Percentiles rank a stretch among this genome's conserved stretches.
phyloP scores from a whole-genome alignment of 2,797 vertebrate species.

The Sphenodon punctatus region DNA sequence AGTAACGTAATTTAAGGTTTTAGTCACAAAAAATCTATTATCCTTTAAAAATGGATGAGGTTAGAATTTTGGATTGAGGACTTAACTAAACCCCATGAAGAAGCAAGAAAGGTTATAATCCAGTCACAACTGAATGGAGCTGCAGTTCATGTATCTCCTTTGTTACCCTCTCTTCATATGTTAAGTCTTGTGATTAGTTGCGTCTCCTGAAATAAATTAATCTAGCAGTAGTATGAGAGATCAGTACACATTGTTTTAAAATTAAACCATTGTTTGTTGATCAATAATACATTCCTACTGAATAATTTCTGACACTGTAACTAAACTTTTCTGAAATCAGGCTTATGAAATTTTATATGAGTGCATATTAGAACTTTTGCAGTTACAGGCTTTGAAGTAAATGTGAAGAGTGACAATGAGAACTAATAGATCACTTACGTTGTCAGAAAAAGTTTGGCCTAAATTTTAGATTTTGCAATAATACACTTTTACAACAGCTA shows the following conservation, averaged over 20 bases:
- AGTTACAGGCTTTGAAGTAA: neutral
- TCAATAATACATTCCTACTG: neutral
- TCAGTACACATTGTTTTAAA: neutral
- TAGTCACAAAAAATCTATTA: too few relatives aligned
- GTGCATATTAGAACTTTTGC: neutral
- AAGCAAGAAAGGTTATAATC: too few relatives aligned
- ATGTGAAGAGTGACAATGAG: neutral
- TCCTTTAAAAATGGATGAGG: too few relatives aligned
- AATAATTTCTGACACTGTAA: neutral
- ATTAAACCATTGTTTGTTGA: neutral
- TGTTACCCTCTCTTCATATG: too few relatives aligned
- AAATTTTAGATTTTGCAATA: neutral
- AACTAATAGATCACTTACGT: neutral
- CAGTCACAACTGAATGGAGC: too few relatives aligned
- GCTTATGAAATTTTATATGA: neutral
- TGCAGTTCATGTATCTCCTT: too few relatives aligned
- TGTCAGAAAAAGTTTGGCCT: neutral
- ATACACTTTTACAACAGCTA: neutral
- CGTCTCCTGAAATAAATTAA: neutral
- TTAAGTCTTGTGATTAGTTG: neutral
- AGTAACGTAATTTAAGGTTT: too few relatives aligned
- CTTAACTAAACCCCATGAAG: too few relatives aligned
- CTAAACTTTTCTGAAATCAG: too few relatives aligned
- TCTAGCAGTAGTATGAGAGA: neutral
- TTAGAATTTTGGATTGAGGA: too few relatives aligned